Evolutionary conservation across 2,113 vertebrate species (phyloP), one percentile per base, ranked within the genome.

Genomic region (Nesogale talazaci): DNA sequence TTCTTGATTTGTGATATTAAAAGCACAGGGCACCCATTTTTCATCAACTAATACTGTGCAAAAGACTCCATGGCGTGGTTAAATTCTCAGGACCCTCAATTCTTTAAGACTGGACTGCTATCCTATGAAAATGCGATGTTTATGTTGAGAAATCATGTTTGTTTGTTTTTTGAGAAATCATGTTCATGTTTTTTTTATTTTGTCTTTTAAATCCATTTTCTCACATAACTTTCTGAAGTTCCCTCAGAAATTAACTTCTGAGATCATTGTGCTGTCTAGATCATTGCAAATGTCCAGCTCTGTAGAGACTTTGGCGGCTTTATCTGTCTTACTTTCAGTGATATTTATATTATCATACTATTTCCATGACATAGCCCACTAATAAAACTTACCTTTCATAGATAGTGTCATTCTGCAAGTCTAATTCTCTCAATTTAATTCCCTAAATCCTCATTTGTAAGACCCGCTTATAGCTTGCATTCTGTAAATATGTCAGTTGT

Each of bases 401-500:
- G 0, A 34, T 23, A 31, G 2, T 59, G 5, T 72, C 22, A 63
- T 81, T 87, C 9, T 80, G 20, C 65, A 67, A 23, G 4, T 46
- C 11, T 25, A 61, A 38, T 77, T 14, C 36, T 93, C 69, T 69
- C 59, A 89, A 31, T 57, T 57, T 52, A 76, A n/a, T 57, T 27
- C 36, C 36, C 16, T 31, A 12, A 61, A 10, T 27, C 29, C 0
- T 10, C 15, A 52, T 22, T 81, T 77, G 15, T 17, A 10, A 81
- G 89, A 22, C 65, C 23, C 65, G 61, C 27, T 72, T 87, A 34
- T 9, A 40, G 14, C 76, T 4, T 42, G 40, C 69, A 29, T 6
- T 3, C 6, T 63, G 23, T 31, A 38, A 84, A 20, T 77, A 34
- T 56, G 74, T 36, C 2, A 42, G 17, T 40, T 95, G 97, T 94